Evolutionary conservation across 2,888 invertebrate species (phyloP), one percentile per base, ranked within the genome.

Genomic region (Leucozona laternaria): DNA sequence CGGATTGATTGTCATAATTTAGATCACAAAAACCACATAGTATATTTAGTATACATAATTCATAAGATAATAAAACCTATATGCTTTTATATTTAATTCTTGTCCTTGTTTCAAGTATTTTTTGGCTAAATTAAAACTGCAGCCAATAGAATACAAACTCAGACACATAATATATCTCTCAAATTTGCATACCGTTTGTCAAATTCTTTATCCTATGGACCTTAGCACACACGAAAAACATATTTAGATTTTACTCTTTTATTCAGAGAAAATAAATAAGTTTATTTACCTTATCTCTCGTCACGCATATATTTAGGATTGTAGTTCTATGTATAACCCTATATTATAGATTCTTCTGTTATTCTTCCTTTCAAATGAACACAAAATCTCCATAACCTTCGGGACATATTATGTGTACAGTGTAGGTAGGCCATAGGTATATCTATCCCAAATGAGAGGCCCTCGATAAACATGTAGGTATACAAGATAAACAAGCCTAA

Each of bases 391-490:
- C 43, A 64, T 40, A 50, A 31, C 25, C 50, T 17, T 48, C 13
- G 48, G 57, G 37, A 62, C 76, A 64, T 25, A 64, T 28, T 28
- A 62, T 25, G 58, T 28, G 22, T 15, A 60, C n/a, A n/a, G n/a
- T 60, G 34, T 31, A 31, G 37, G 28, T 55, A 8, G n/a, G n/a
- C n/a, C n/a, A n/a, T n/a, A n/a, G n/a, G n/a, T 6, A n/a, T 2
- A 11, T 1, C 5, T 28, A 8, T n/a, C 25, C 4, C 11, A 62
- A 62, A 66, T 48, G 17, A 66, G 45, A 66, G 45, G 45, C 48
- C 13, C 60, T 48, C 17, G 55, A 71, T 57, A 81, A 77, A 81
- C 57, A 77, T 77, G 48, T 22, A 48, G n/a, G n/a, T n/a, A n/a
- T n/a, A n/a, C 53, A 77, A 50, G 43, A 50, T 31, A 60, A 68